Evolutionary conservation across 2,113 vertebrate species (phyloP).

Genomic region (Mesitornis unicolor): DNA sequence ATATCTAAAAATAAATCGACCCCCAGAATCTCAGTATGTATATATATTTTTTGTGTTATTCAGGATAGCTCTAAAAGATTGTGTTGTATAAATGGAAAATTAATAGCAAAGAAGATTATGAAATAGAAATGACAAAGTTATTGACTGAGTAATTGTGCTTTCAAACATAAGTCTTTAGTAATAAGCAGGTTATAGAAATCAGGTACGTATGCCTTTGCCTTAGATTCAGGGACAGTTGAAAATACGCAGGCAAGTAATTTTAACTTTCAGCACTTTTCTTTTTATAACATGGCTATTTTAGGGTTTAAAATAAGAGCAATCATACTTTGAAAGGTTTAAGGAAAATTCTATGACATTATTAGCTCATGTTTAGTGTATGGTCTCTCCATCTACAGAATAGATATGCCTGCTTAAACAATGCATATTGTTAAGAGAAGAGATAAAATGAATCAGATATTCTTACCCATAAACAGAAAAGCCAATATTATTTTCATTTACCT

Average conservation of each 20-base stretch:
- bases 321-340: background rate
- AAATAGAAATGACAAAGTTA: background rate
- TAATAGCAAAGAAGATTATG: background rate
- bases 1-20: background rate
- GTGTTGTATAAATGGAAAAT: background rate
- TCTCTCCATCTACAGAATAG: background rate
- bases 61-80: background rate
- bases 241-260: background rate
- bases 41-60: too few species aligned
- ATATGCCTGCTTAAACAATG: background rate
- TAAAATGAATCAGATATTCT: background rate
- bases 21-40: too few species aligned
- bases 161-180: background rate
- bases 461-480: background rate
- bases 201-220: background rate
- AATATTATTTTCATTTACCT: background rate
- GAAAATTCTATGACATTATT: background rate
- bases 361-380: accelerated
- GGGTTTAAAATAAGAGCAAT: background rate
- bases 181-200: background rate
- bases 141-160: background rate
- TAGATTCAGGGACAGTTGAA: background rate
- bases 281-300: background rate
- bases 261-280: background rate
- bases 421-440: background rate